Base-by-base conservation (phyloP, 2,888 invertebrate species). In the Drosophila formosana region DNA sequence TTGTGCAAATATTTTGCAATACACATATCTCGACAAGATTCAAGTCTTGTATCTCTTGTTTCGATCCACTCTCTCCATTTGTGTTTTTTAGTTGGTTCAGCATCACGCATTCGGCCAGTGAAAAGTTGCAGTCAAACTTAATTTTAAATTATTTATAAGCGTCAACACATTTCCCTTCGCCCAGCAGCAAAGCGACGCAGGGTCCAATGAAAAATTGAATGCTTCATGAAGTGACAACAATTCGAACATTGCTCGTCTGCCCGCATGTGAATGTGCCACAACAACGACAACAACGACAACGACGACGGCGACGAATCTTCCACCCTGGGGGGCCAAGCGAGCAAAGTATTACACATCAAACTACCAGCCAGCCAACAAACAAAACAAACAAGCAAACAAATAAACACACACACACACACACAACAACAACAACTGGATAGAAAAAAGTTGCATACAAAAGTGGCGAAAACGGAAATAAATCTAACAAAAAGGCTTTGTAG, bases 401-500 rank as follows among this genome's bases (percentile, higher is more conserved):
- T 53, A 74, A 66, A 46, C 37, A 63, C 60, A 28, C 47, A 53
- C 62, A 25, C 51, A 61, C 47, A 58, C 28, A 50, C 41, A 52
- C 11, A 50, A 52, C 66, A 49, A 39, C 61, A 55, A 47, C 26
- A 61, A 26, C 45, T 11, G 37, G n/a, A 4, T 47, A 56, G 26
- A 26, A 26, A 81, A 68, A 84, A 76, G 70, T 79, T 77, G 72
- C 77, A 78, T 78, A 72, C 72, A 80, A 83, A 83, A 77, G 82
- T 82, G 86, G 61, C 80, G 69, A 78, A 85, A 88, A 56, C 72
- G 80, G 75, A 83, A 85, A 83, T 83, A 88, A 83, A 83, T 83
- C 82, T 85, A 88, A 88, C 88, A 88, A 80, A 88, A 78, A 76
- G 82, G 75, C 81, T 88, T 88, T 74, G 79, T 58, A 84, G 68